Percentiles rank a stretch among this genome's conserved stretches.
Conservation (phyloP, 2,797 vertebrate genomes). For the Heliangelus exortis region DNA sequence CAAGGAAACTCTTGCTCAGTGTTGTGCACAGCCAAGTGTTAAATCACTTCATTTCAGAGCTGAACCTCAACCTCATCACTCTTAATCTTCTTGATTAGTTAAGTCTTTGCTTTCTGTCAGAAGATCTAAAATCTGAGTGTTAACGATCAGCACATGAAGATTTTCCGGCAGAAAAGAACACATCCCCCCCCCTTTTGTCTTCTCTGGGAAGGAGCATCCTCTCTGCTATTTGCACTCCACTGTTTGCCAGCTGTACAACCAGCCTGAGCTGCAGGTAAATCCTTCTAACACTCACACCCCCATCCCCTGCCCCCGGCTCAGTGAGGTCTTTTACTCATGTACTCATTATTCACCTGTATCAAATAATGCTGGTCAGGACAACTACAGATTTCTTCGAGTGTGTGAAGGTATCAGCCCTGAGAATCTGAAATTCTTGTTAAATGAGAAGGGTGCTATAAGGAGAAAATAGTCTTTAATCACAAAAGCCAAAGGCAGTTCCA, state of each 20-base stretch:
- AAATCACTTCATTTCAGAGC: conserved; percentile 65
- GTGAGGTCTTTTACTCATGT: not conserved
- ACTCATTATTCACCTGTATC: not conserved
- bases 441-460: not conserved
- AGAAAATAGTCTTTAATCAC: not conserved
- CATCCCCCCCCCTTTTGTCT: not conserved
- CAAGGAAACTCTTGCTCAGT: conserved; percentile 73
- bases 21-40: conserved; percentile 69
- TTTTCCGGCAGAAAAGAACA: not conserved
- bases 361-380: not conserved
- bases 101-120: conserved; percentile 69
- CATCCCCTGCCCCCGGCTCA: not conserved
- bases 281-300: not conserved
- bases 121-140: conserved; percentile 54
- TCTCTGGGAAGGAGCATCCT: not conserved
- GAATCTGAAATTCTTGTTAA: not conserved
- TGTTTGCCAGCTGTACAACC: not conserved
- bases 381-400: not conserved
- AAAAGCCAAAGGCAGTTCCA: not conserved
- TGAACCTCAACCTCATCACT: conserved; percentile 48
- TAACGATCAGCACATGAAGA: conserved; percentile 21
- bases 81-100: conserved; percentile 70
- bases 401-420: not conserved
- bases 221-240: not conserved
- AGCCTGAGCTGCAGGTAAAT: not conserved